Evolutionary conservation across 2,797 vertebrate species (phyloP), one percentile per base, ranked within the genome.

Genomic region (Mormyrops boulengeri): DNA sequence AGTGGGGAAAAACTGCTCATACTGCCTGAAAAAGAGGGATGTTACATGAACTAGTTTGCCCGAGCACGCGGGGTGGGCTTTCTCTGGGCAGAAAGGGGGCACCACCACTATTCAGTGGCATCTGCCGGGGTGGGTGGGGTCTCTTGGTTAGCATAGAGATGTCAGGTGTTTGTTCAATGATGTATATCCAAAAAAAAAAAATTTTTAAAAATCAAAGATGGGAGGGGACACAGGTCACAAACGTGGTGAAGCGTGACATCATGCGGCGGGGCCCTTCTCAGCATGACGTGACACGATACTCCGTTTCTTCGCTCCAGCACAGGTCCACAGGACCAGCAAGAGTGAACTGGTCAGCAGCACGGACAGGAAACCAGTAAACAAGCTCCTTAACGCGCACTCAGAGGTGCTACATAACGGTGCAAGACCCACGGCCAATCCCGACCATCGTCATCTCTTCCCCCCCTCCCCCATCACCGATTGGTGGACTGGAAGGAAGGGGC

Each of bases 81-180:
- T 26, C 7, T 66, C 77, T 17, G 26, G 77, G 49, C n/a, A 2
- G 49, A 26, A 2, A 14, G 55, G 11, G 80, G 41, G 49, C 19
- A 34, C 12, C 41, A 49, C 73, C 55, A 12, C 77, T 34, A 19
- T 50, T 26, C 19, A 85, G 49, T 19, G 19, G 93, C 93, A 93
- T 92, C 93, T 88, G 93, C 47, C 52, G 47, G 47, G 17, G n/a
- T 4, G 14, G 52, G 77, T 50, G 3, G 41, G 17, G 47, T 44
- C 80, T 69, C n/a, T 41, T 44, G 41, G n/a, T 69, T 62, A 82
- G 91, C 94, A 95, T 94, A 94, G 96, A 96, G 94, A 95, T 95
- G 95, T 96, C 86, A 41, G 50, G 96, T 95, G 96, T 93, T 53
- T 94, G 95, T 93, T 96, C 96, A 96, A 96, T 95, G 96, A 96